phyloP scores from a whole-genome alignment of 2,888 invertebrate genomes.

The Stenichneumon culpator region DNA sequence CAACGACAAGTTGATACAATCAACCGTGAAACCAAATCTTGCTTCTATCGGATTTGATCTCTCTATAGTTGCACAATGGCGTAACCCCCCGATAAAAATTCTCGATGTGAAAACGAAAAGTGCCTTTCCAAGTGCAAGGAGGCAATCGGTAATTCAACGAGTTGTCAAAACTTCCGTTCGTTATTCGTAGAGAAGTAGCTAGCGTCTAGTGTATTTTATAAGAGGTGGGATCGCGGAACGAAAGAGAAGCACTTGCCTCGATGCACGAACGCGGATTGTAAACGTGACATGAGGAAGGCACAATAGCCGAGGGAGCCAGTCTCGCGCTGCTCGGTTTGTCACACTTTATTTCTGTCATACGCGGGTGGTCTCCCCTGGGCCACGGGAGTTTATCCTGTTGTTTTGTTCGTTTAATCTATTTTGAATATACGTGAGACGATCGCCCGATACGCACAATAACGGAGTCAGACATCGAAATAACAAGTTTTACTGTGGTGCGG shows the following conservation, averaged over 20 bases:
- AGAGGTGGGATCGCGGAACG: background rate
- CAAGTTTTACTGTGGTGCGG: background rate
- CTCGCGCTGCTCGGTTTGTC: conserved; percentile 45
- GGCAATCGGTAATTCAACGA: background rate
- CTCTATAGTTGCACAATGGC: background rate
- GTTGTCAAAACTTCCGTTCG: background rate
- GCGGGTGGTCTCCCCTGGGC: conserved; percentile 48
- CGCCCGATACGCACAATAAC: background rate
- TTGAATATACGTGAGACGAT: conserved; percentile 6
- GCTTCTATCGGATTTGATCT: background rate
- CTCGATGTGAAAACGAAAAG: background rate
- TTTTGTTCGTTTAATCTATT: conserved; percentile 30
- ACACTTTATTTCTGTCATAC: conserved; percentile 53
- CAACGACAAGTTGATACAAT: background rate
- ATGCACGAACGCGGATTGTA: conserved; percentile 1
- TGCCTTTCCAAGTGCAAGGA: background rate
- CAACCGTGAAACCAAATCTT: background rate
- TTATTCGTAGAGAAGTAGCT: background rate
- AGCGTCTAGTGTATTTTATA: background rate
- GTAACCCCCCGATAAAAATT: background rate
- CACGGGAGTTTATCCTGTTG: conserved; percentile 40
- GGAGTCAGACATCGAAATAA: background rate
- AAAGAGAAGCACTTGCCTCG: background rate
- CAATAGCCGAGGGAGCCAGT: conserved; percentile 19
- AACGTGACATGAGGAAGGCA: conserved; percentile 34